Evolutionary conservation across 1,140 invertebrate species (phyloP).

Genomic region (Oncopeltus fasciatus): DNA sequence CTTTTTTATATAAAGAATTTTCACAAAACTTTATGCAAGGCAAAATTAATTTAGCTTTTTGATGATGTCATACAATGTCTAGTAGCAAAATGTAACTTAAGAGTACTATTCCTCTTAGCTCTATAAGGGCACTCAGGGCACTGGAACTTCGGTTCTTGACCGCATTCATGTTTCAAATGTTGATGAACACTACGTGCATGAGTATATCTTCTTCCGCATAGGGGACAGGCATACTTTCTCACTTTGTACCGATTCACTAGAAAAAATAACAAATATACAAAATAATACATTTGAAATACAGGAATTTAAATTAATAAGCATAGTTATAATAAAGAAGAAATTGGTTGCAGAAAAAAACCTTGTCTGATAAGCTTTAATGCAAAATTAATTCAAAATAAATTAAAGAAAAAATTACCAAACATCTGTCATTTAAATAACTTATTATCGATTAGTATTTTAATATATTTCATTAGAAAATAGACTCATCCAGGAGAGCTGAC

Average conservation of each 20-base stretch:
- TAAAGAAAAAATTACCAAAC: no score
- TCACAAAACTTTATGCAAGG: no score
- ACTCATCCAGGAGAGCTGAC: no score
- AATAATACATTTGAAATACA: background rate
- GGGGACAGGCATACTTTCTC: background rate
- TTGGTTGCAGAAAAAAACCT: no score
- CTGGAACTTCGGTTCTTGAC: constrained; percentile 34
- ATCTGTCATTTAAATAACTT: no score
- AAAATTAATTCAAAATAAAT: no score
- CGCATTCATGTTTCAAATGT: constrained; percentile 40
- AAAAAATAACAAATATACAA: background rate
- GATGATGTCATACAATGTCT: background rate
- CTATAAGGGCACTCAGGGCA: constrained; percentile 24
- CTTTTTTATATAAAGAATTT: no score
- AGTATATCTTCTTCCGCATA: background rate
- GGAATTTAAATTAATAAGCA: no score
- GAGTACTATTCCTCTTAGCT: constrained; percentile 17
- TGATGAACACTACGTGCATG: constrained; percentile 30
- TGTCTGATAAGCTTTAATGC: no score
- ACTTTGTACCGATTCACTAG: background rate
- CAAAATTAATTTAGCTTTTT: background rate
- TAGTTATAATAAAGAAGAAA: no score
- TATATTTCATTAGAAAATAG: no score
- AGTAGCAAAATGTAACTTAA: background rate
- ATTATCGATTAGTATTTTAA: no score